Conservation (phyloP, 2,888 invertebrate genomes). For the Melanostoma scalare region DNA sequence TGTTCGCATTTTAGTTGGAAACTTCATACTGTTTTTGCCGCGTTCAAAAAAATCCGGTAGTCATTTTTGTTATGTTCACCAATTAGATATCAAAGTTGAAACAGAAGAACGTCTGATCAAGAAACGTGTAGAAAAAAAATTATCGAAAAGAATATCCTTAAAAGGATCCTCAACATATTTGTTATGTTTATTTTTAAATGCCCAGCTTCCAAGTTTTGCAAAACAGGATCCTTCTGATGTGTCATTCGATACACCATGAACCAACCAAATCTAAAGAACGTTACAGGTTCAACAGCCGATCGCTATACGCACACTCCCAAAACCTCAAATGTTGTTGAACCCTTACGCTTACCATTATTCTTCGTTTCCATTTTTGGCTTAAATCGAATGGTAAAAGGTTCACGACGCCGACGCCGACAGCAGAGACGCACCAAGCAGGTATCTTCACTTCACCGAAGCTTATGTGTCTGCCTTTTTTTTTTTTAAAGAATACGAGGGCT, state of each 20-base stretch:
- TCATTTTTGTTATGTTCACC: too few relatives aligned
- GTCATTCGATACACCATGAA: conserved; percentile 28
- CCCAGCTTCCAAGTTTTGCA: conserved; percentile 26
- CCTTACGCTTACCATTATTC: conserved; percentile 3
- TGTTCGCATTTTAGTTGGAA: too few relatives aligned
- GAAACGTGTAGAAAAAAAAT: too few relatives aligned
- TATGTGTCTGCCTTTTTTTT: conserved; percentile 23
- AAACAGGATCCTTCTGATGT: conserved; percentile 37
- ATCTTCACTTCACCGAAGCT: background rate
- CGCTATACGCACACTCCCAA: conserved; percentile 33
- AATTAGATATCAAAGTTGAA: too few relatives aligned
- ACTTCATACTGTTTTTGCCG: too few relatives aligned
- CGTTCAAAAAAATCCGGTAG: too few relatives aligned
- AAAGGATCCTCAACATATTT: conserved; percentile 48
- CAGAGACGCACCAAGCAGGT: too few relatives aligned
- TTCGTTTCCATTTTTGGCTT: background rate
- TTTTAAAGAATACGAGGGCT: conserved; percentile 12
- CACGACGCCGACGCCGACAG: background rate
- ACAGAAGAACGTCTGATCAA: too few relatives aligned
- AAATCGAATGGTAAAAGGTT: background rate
- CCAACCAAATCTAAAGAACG: conserved; percentile 40
- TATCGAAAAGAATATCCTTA: conserved; percentile 16
- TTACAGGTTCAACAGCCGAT: conserved; percentile 59
- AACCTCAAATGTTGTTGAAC: conserved; percentile 55
- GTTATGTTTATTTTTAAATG: conserved; percentile 32